A percentile compares a stretch with the other conserved stretches of the same genome.
phyloP scores from a whole-genome alignment of 2,797 vertebrate species.

The Mus minutoides region DNA sequence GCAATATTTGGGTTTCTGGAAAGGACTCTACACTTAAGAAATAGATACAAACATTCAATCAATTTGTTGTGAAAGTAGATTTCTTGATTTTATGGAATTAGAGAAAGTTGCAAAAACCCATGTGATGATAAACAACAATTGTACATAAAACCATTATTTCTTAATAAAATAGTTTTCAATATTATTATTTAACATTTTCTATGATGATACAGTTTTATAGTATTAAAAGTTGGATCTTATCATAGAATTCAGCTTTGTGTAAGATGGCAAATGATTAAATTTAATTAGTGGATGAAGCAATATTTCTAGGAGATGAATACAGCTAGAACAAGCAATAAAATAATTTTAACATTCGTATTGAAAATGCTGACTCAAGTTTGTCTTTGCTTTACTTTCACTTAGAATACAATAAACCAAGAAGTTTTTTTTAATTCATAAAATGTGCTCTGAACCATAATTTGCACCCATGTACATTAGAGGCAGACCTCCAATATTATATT shows the following conservation, averaged over 20 bases:
- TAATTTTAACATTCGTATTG: neutral
- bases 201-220: neutral
- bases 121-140: neutral
- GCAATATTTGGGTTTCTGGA: neutral
- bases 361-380: neutral
- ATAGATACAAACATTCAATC: neutral
- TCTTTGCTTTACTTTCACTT: neutral
- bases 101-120: neutral
- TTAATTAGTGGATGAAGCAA: neutral
- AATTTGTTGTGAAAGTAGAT: neutral
- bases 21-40: neutral
- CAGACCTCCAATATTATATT: neutral
- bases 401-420: constrained; percentile 8
- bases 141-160: neutral
- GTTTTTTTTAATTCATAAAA: constrained; percentile 23
- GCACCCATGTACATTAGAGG: neutral
- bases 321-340: neutral
- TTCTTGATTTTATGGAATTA: neutral
- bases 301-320: constrained; percentile 15
- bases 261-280: neutral
- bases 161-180: neutral
- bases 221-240: neutral
- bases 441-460: neutral
- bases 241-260: neutral
- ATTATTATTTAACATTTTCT: neutral